A percentile compares a stretch with the other conserved stretches of the same genome.
Evolutionary conservation across 2,113 vertebrate species (phyloP).

Genomic region (Cyanocitta stelleri): DNA sequence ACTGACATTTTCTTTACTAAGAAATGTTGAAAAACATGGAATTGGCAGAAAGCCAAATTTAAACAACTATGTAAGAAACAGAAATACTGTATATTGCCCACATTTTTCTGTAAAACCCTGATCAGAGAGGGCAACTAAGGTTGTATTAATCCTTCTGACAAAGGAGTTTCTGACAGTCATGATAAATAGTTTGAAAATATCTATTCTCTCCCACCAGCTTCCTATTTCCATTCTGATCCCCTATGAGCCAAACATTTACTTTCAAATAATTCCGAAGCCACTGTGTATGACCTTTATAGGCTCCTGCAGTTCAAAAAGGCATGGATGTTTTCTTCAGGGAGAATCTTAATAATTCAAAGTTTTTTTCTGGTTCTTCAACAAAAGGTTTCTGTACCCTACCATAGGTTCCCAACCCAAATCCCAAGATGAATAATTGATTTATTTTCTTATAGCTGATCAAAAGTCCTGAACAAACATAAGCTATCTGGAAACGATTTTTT

Average conservation of each 20-base stretch:
- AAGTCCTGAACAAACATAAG: neutral
- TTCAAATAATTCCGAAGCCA: slow-evolving; percentile 5
- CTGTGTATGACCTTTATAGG: neutral
- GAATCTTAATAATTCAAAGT: neutral
- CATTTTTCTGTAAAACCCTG: neutral
- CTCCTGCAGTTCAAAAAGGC: neutral
- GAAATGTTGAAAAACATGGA: neutral
- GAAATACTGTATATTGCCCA: neutral
- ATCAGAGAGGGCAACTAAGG: neutral
- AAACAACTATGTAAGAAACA: neutral
- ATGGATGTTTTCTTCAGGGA: neutral
- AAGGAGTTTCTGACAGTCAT: neutral
- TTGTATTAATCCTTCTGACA: neutral
- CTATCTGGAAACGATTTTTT: neutral
- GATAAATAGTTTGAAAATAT: neutral
- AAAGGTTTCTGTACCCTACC: neutral
- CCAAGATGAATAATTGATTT: neutral
- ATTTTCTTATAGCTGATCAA: neutral
- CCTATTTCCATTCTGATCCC: neutral
- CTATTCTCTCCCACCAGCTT: neutral
- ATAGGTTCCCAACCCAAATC: neutral
- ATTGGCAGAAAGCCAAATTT: neutral
- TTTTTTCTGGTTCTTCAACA: neutral
- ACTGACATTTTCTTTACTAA: neutral
- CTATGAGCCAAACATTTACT: slow-evolving; percentile 21